These are phyloP conservation scores for Poeciliopsis turneri DNA, from an alignment of 2,797 vertebrate genomes.

Conservation along the genomic window DNA sequence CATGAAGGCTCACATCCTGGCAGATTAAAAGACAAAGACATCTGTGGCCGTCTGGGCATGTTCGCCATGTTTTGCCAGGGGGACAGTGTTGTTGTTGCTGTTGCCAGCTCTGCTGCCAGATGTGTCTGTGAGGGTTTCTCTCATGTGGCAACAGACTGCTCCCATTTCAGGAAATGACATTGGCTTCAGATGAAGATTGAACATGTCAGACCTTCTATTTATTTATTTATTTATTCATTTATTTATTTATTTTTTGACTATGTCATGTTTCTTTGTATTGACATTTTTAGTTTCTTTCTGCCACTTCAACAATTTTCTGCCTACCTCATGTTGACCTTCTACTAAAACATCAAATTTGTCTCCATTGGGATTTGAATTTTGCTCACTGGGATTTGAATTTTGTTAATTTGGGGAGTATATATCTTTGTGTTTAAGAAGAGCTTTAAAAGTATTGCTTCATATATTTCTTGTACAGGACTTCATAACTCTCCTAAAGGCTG, in stretches of 20 bases:
- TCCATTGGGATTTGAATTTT: background rate
- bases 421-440: background rate
- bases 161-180: background rate
- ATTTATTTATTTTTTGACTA: background rate
- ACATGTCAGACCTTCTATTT: background rate
- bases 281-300: background rate
- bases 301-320: background rate
- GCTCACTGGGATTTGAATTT: background rate
- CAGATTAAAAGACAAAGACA: constrained; percentile 19
- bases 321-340: background rate
- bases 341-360: background rate
- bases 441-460: background rate
- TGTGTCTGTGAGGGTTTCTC: constrained; percentile 7
- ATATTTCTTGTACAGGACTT: background rate
- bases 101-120: constrained; percentile 4
- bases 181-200: background rate
- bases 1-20: constrained; percentile 5
- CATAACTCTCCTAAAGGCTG: background rate
- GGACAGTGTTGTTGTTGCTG: constrained; percentile 4
- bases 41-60: constrained; percentile 16
- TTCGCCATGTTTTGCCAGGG: constrained; percentile 6
- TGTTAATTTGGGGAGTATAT: background rate
- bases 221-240: background rate
- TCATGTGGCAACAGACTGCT: constrained; percentile 4
- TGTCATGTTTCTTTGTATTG: background rate